Base-by-base conservation (phyloP, 2,113 vertebrate species). In the Argyrosomus japonicus region DNA sequence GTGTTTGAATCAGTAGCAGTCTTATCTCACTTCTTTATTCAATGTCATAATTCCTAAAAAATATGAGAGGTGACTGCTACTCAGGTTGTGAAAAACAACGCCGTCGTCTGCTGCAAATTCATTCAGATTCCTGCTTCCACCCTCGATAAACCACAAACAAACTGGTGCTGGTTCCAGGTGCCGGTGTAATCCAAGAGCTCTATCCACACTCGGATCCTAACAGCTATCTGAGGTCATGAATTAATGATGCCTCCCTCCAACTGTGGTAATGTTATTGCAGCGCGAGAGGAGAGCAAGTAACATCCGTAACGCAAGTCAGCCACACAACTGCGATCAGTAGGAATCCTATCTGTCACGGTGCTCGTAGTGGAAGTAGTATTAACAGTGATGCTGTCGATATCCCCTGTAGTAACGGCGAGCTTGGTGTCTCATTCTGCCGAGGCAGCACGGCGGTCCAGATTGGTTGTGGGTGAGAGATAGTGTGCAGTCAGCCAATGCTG, bases 401-500 rank as follows among this genome's bases (percentile, higher is more conserved):
- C 68, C 32, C 47, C 62, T 15, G 83, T 81, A 91, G 88, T 92
- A 84, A 68, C 45, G 40, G 53, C 29, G 43, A 63, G 65, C 71
- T 57, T 1, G 23, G 90, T 45, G 81, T 85, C 83, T 79, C 64
- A 32, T 84, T 87, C 64, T 88, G 89, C 80, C 48, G 58, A 85
- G 77, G 70, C 80, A 82, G 90, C 85, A 65, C 71, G 1, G 67
- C 0, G 36, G 36, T 58, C 83, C 88, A 85, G 86, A 87, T 78
- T 81, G 87, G 83, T 36, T 29, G 86, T 83, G 87, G 79, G 82
- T 51, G 83, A 14, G 76, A 58, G 80, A 85, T 54, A 56, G 81
- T 60, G 88, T 54, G 77, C 57, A 47, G 78, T 90, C 90, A 85
- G 87, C 89, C 87, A 82, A 86, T 87, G 72, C 58, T 72, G 53